phyloP scores from a whole-genome alignment of 2,888 invertebrate genomes.

The Lasioglossum zephyrum region DNA sequence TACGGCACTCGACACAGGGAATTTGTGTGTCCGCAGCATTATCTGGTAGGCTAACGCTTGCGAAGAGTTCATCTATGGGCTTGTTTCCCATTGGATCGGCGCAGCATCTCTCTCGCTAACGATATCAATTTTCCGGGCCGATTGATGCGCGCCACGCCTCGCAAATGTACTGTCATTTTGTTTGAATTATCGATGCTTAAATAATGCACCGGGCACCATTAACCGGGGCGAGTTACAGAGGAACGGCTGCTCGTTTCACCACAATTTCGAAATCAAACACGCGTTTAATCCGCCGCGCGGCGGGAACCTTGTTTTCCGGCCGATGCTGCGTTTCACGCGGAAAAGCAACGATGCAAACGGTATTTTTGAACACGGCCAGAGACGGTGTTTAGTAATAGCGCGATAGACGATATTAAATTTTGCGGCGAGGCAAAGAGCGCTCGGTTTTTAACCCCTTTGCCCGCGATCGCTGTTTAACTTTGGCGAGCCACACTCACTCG shows the following conservation, averaged over 20 bases:
- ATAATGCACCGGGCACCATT: slow-evolving; percentile 48
- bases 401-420: neutral
- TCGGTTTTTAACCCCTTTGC: neutral
- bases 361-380: neutral
- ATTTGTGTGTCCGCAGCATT: neutral
- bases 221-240: slow-evolving; percentile 34
- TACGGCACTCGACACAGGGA: neutral
- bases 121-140: slow-evolving; percentile 54
- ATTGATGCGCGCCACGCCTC: slow-evolving; percentile 17
- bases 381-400: slow-evolving; percentile 4
- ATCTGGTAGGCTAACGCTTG: neutral
- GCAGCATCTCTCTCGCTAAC: slow-evolving; percentile 4
- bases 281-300: slow-evolving; percentile 22
- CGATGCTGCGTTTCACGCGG: neutral
- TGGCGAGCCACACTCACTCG: neutral
- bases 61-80: slow-evolving; percentile 8
- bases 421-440: neutral
- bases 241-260: slow-evolving; percentile 28
- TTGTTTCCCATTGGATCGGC: neutral
- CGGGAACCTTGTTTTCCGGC: slow-evolving; percentile 26
- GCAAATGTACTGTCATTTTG: slow-evolving; percentile 32
- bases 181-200: slow-evolving; percentile 56
- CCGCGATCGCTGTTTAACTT: neutral
- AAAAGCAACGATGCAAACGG: neutral
- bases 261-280: slow-evolving; percentile 46